These are phyloP conservation scores for Notothenia coriiceps DNA, from an alignment of 2,113 vertebrate genomes.

Conservation along the genomic window DNA sequence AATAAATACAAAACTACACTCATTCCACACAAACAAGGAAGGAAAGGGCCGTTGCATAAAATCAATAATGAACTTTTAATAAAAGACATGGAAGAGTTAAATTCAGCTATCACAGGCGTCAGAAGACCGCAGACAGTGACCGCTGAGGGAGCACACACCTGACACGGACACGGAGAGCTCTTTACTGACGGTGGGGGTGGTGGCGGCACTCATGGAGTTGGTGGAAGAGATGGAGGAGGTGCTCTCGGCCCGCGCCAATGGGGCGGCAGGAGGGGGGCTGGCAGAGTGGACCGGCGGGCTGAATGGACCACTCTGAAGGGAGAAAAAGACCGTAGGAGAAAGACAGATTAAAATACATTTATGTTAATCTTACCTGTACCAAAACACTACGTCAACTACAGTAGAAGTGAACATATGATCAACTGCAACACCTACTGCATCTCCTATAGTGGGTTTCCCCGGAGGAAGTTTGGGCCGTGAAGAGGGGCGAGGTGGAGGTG, in stretches of 20 bases:
- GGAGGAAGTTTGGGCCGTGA: constrained; percentile 94
- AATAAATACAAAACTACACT: constrained; percentile 6
- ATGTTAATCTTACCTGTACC: neutral
- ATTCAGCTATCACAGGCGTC: neutral
- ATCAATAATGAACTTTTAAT: constrained; percentile 48
- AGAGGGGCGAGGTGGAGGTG: constrained; percentile 91
- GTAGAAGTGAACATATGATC: neutral
- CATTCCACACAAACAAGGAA: constrained; percentile 37
- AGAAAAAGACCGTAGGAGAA: neutral
- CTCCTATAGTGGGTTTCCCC: constrained; percentile 89
- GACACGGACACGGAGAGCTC: constrained; percentile 85
- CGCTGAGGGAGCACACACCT: constrained; percentile 79
- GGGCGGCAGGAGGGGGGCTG: constrained; percentile 95
- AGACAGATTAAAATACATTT: neutral
- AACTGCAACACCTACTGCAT: constrained; percentile 84
- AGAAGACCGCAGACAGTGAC: constrained; percentile 5
- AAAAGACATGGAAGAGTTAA: neutral
- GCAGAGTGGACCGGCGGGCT: constrained; percentile 94
- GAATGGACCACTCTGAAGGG: constrained; percentile 90
- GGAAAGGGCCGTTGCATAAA: constrained; percentile 25
- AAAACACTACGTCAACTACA: neutral
- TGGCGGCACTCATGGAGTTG: constrained; percentile 97
- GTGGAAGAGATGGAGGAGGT: constrained; percentile 98
- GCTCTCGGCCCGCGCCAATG: constrained; percentile 96
- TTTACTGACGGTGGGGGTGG: constrained; percentile 97